Evolutionary conservation across 2,113 vertebrate species (phyloP), one percentile per base, ranked within the genome.

Genomic region (Murina feae): DNA sequence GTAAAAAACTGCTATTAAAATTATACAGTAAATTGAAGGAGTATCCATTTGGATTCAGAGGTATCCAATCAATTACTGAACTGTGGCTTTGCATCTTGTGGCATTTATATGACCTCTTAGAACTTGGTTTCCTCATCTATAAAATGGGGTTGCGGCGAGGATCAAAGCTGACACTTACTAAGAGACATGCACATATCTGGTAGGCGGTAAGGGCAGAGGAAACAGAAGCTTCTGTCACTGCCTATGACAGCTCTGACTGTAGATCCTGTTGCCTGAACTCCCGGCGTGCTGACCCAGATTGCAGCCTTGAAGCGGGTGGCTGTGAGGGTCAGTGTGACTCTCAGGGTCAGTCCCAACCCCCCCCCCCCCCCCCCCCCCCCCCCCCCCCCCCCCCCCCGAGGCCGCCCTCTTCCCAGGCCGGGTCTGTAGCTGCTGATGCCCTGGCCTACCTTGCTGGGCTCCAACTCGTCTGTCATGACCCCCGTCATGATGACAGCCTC

Each of bases 401-500:
- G n/a, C 37, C 16, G 1, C 11, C 74, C 7, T 6, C 9, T 5
- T 55, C 71, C n/a, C 2, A 18, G n/a, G 8, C 16, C 47, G 6
- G 1, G 42, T 37, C 63, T 5, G 0, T 0, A 44, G 25, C 55
- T 9, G 16, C 10, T 0, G 49, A 23, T 0, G 0, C 69, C 42
- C 75, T 2, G 9, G 20, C 69, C 96, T 97, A 99, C 99, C 99
- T 99, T 99, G 93, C 98, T 98, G 35, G 98, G 98, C 95, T 99
- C 99, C 10, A 98, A 97, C 51, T 99, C 97, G 30, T 99, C 98
- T 0, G 98, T 99, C 99, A 99, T 98, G 97, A 98, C 98, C 55
- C 99, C 99, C 0, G 99, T 99, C 99, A 99, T 99, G 95, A 99
- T 98, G 94, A 99, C 99, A 0, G 99, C 99, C 69, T 99, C 98